These are phyloP conservation scores for Glossosoma conforme DNA, from an alignment of 1,140 invertebrate species.

Conservation along the genomic window DNA sequence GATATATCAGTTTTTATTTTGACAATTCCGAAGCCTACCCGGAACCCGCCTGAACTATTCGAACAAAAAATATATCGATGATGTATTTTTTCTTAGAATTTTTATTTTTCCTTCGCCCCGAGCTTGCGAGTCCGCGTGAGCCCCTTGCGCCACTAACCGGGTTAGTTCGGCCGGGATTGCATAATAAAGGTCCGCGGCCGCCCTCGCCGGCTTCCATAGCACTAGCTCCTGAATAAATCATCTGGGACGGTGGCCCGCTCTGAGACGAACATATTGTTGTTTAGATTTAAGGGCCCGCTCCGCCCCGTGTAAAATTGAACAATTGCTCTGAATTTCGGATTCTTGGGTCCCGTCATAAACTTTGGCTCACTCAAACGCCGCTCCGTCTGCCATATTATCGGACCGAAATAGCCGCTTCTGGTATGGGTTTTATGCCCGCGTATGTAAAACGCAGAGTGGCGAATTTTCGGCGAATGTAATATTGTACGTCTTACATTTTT, in stretches of 20 bases:
- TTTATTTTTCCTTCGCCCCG: too few relatives aligned
- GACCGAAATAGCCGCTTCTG: too few relatives aligned
- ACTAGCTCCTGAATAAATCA: conserved; percentile 25
- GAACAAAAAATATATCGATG: too few relatives aligned
- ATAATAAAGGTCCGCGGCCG: conserved; percentile 20
- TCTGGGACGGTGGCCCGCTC: conserved; percentile 4
- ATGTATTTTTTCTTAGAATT: too few relatives aligned
- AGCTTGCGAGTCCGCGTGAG: too few relatives aligned
- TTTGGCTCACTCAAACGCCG: too few relatives aligned
- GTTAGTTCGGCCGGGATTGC: conserved; percentile 19
- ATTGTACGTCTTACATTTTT: too few relatives aligned
- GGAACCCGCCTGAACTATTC: too few relatives aligned
- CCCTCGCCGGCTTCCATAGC: conserved; percentile 3
- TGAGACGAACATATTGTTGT: conserved; percentile 22
- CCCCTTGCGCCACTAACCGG: conserved; percentile 13
- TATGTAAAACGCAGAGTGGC: not conserved
- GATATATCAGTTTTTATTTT: too few relatives aligned
- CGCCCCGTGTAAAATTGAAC: conserved; percentile 18
- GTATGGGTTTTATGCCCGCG: not conserved
- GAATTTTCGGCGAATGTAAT: not conserved
- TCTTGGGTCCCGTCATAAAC: too few relatives aligned
- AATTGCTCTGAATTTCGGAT: conserved; percentile 9
- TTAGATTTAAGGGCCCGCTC: conserved; percentile 13
- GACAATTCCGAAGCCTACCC: too few relatives aligned
- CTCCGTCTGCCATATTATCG: too few relatives aligned